Evolutionary conservation across 1,140 invertebrate genomes (phyloP).

Genomic region (Chrysopa pallens): DNA sequence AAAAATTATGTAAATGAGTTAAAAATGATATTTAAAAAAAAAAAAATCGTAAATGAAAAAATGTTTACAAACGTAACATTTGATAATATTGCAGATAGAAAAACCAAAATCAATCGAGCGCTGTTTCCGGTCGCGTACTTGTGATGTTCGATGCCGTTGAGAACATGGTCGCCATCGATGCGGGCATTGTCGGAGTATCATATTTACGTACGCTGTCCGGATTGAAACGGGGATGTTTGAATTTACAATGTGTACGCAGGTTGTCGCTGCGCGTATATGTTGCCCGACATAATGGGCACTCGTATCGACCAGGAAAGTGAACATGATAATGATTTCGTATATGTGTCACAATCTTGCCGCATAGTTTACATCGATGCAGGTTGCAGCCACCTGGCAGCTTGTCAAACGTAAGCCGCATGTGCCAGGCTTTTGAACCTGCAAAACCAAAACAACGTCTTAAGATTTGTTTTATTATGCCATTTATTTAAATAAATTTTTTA

Average conservation of each 20-base stretch:
- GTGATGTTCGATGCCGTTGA: constrained; percentile 20
- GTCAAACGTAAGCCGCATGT: constrained; percentile 80
- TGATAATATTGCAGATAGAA: constrained; percentile 1
- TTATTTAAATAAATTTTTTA: too few species aligned
- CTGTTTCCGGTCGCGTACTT: constrained; percentile 17
- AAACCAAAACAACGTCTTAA: constrained; percentile 40
- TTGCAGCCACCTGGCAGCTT: constrained; percentile 71
- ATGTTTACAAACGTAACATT: neutral
- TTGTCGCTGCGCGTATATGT: constrained; percentile 77
- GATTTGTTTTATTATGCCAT: constrained; percentile 15
- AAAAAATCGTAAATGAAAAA: neutral
- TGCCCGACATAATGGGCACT: constrained; percentile 69
- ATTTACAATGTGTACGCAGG: constrained; percentile 73
- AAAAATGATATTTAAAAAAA: too few species aligned
- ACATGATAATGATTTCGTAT: constrained; percentile 82
- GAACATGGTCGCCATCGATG: constrained; percentile 12
- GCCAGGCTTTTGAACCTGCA: constrained; percentile 80
- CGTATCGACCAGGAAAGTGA: constrained; percentile 73
- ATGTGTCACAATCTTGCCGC: constrained; percentile 79
- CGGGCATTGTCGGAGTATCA: constrained; percentile 19
- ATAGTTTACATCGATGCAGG: constrained; percentile 77
- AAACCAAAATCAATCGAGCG: constrained; percentile 23
- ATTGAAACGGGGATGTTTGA: constrained; percentile 65
- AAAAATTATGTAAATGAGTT: too few species aligned
- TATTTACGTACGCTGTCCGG: constrained; percentile 43